Base-by-base conservation (phyloP, 2,113 vertebrate species). In the Carettochelys insculpta region DNA sequence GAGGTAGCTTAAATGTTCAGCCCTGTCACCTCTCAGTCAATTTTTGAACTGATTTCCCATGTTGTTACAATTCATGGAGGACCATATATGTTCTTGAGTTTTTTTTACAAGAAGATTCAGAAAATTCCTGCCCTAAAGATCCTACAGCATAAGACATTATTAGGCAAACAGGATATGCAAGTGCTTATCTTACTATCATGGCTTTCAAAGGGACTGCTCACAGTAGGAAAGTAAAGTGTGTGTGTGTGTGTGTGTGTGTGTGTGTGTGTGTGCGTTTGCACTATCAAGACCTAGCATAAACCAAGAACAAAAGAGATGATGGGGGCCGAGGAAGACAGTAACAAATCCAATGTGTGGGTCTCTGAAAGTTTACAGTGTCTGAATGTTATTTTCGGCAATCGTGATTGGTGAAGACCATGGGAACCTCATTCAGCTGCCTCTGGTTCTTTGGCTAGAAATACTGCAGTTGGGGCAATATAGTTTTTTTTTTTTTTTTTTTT, bases 51-150 rank as follows among this genome's bases (percentile, higher is more conserved):
- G 45, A 8, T 75, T 45, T 75, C 41, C 11, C 12, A 4, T 24
- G 5, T 53, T 86, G 24, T 77, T 94, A 68, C 38, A 68, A 68
- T 38, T 82, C 19, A 50, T 83, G 27, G 75, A 77, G 17, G 53
- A 73, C 88, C 27, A 3, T 92, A 38, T 9, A 2, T 68, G 51
- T n/a, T 29, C 43, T 10, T 27, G 1, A n/a, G 34, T 13, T 68
- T 85, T n/a, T 54, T 95, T 88, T 85, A 34, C 65, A 38, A 22
- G n/a, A 22, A n/a, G 61, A n/a, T 68, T 8, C 38, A 68, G n/a
- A 38, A 19, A 38, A 68, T 68, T 22, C 4, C n/a, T 68, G 19
- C n/a, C 19, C 34, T 19, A 11, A 10, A n/a, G n/a, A 68, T 68
- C 61, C 38, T 68, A 68, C n/a, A 22, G 16, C 38, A 17, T 68